These are phyloP conservation scores for Chanos chanos DNA, from an alignment of 2,797 vertebrate species.

Conservation along the genomic window DNA sequence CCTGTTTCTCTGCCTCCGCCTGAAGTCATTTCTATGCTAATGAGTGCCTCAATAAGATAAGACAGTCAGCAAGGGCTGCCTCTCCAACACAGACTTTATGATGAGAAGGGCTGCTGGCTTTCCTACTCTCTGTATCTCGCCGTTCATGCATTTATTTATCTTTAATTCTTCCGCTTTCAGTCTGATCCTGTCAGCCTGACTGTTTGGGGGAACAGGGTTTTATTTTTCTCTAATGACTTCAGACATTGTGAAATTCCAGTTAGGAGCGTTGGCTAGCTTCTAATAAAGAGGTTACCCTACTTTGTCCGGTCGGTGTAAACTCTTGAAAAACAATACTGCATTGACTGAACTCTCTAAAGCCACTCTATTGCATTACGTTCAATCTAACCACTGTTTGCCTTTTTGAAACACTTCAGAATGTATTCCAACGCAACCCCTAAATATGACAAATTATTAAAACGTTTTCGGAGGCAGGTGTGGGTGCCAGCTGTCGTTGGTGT, in stretches of 20 bases:
- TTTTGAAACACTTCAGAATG: slow-evolving; percentile 10
- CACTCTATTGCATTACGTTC: neutral
- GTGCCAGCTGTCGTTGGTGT: slow-evolving; percentile 38
- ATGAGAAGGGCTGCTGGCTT: slow-evolving; percentile 67
- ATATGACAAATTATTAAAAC: slow-evolving; percentile 34
- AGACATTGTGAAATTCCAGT: slow-evolving; percentile 23
- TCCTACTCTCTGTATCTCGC: slow-evolving; percentile 58
- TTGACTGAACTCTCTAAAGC: slow-evolving; percentile 4
- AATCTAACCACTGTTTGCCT: neutral
- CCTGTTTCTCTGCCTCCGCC: slow-evolving; percentile 63
- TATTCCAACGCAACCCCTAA: slow-evolving; percentile 4
- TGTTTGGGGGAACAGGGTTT: slow-evolving; percentile 39
- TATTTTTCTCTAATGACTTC: slow-evolving; percentile 32
- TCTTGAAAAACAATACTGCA: neutral
- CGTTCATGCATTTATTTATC: slow-evolving; percentile 63
- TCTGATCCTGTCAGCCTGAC: slow-evolving; percentile 38
- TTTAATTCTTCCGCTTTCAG: slow-evolving; percentile 46
- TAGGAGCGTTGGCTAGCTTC: neutral
- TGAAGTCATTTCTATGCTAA: slow-evolving; percentile 75
- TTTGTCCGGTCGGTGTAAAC: neutral
- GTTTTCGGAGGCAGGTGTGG: slow-evolving; percentile 30
- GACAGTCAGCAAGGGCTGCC: slow-evolving; percentile 53
- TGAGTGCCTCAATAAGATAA: slow-evolving; percentile 72
- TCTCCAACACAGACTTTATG: slow-evolving; percentile 55
- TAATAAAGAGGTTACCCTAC: slow-evolving; percentile 4